A percentile compares a stretch with the other conserved stretches of the same genome.
These are phyloP conservation scores for Troglohyphantes excavatus DNA, from an alignment of 2,888 invertebrate genomes.

Conservation along the genomic window DNA sequence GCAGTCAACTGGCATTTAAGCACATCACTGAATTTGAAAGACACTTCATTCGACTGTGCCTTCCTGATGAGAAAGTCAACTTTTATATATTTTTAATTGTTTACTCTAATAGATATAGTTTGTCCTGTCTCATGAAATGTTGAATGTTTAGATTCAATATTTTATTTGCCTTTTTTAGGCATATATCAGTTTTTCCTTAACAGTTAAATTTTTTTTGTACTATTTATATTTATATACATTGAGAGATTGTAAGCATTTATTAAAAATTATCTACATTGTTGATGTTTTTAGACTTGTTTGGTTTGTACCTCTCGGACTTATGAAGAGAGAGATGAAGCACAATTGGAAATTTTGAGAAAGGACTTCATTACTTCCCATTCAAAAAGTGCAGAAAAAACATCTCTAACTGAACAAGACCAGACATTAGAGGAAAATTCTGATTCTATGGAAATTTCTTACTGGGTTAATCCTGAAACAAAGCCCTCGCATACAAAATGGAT, in stretches of 20 bases:
- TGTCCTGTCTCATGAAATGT: too few species aligned
- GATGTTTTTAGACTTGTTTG: conserved; percentile 60
- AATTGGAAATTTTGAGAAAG: conserved; percentile 44
- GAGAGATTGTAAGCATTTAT: neutral
- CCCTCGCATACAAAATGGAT: conserved; percentile 15
- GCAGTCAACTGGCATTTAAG: too few species aligned
- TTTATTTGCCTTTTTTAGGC: too few species aligned
- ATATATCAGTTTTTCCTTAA: too few species aligned
- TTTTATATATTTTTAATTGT: too few species aligned
- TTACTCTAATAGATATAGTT: too few species aligned
- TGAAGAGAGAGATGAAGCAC: conserved; percentile 28
- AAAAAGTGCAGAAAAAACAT: conserved; percentile 80
- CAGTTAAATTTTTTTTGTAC: neutral
- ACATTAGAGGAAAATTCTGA: neutral
- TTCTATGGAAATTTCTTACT: neutral
- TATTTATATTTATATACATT: neutral
- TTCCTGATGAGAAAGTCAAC: too few species aligned
- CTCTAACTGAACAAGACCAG: neutral
- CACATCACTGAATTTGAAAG: too few species aligned
- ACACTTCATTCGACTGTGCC: too few species aligned
- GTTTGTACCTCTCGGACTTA: conserved; percentile 68
- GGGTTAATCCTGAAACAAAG: neutral
- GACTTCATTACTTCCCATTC: conserved; percentile 84
- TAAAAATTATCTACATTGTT: neutral
- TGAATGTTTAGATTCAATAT: too few species aligned